Evolutionary conservation across 2,113 vertebrate species (phyloP).

Genomic region (Tautogolabrus adspersus): DNA sequence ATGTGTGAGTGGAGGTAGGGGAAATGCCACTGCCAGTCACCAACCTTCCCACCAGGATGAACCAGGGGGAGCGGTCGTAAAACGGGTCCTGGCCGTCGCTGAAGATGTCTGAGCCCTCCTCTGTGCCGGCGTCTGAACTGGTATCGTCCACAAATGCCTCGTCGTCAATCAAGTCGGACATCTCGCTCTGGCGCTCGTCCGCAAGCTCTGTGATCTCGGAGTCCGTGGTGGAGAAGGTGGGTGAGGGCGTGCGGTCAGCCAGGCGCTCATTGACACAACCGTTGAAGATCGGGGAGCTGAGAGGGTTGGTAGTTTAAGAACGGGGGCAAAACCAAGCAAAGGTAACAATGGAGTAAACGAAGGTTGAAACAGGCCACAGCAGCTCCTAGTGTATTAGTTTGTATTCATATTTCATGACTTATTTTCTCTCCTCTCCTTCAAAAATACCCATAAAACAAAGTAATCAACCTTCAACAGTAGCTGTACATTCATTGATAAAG

Average conservation of each 20-base stretch:
- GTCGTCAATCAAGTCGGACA: slow-evolving; percentile 97
- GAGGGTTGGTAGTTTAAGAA: slow-evolving; percentile 50
- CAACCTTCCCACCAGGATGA: slow-evolving; percentile 99
- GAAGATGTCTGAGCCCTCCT: slow-evolving; percentile 99
- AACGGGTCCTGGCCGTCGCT: slow-evolving; percentile 98
- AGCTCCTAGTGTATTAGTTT: not conserved
- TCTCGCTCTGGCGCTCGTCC: slow-evolving; percentile 97
- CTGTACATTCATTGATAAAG: not conserved
- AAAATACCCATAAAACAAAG: not conserved
- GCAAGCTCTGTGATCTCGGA: slow-evolving; percentile 99
- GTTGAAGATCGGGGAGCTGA: slow-evolving; percentile 98
- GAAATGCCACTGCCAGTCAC: slow-evolving; percentile 81
- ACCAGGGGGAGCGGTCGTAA: slow-evolving; percentile 99
- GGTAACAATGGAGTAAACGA: slow-evolving; percentile 47
- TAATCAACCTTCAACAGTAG: not conserved
- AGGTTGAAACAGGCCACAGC: slow-evolving; percentile 45
- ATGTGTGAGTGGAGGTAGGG: slow-evolving; percentile 70
- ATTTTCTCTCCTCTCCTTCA: not conserved
- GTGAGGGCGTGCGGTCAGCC: slow-evolving; percentile 98
- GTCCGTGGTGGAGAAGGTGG: slow-evolving; percentile 98
- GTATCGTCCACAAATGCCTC: slow-evolving; percentile 99
- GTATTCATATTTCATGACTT: slow-evolving; percentile 20
- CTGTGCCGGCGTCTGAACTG: slow-evolving; percentile 97
- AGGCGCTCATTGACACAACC: slow-evolving; percentile 98
- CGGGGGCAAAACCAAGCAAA: slow-evolving; percentile 46